Conservation (phyloP, 2,113 vertebrate species). For the Periophthalmus modestus region DNA sequence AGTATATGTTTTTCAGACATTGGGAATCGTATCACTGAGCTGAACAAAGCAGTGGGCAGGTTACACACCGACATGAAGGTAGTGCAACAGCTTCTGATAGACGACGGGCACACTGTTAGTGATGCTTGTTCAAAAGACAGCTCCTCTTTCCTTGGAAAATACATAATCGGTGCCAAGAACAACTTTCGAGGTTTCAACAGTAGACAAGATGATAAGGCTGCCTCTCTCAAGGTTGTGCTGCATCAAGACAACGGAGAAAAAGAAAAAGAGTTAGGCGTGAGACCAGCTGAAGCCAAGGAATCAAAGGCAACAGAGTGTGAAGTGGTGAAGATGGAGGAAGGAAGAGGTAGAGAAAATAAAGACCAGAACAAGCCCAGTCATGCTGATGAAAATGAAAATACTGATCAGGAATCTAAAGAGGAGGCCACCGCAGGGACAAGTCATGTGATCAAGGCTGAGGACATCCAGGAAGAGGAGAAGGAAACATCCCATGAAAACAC, state of each 20-base stretch:
- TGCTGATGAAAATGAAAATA: slow-evolving; percentile 17
- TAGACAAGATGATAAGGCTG: slow-evolving; percentile 28
- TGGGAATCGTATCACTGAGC: slow-evolving; percentile 86
- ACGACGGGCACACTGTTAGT: slow-evolving; percentile 4
- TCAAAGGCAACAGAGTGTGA: slow-evolving; percentile 41
- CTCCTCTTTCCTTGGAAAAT: slow-evolving; percentile 81
- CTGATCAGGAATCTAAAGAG: slow-evolving; percentile 8
- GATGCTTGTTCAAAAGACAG: slow-evolving; percentile 38
- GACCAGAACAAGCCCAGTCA: slow-evolving; percentile 21
- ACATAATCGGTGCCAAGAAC: slow-evolving; percentile 83
- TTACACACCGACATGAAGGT: slow-evolving; percentile 80
- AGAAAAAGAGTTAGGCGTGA: slow-evolving; percentile 20
- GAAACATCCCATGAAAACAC: not conserved
- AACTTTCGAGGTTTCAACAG: slow-evolving; percentile 81
- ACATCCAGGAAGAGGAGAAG: slow-evolving; percentile 3
- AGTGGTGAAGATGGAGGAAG: slow-evolving; percentile 68
- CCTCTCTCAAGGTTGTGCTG: slow-evolving; percentile 61
- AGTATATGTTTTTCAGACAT: slow-evolving; percentile 71
- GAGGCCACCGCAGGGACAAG: not conserved
- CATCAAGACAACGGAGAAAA: slow-evolving; percentile 38
- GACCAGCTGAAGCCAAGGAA: slow-evolving; percentile 25
- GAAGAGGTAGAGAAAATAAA: slow-evolving; percentile 25
- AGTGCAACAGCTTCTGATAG: slow-evolving; percentile 61
- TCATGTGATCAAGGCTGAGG: not conserved
- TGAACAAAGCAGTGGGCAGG: slow-evolving; percentile 80